These are phyloP conservation scores for Zosterops japonicus DNA, from an alignment of 2,113 vertebrate genomes.

Conservation along the genomic window DNA sequence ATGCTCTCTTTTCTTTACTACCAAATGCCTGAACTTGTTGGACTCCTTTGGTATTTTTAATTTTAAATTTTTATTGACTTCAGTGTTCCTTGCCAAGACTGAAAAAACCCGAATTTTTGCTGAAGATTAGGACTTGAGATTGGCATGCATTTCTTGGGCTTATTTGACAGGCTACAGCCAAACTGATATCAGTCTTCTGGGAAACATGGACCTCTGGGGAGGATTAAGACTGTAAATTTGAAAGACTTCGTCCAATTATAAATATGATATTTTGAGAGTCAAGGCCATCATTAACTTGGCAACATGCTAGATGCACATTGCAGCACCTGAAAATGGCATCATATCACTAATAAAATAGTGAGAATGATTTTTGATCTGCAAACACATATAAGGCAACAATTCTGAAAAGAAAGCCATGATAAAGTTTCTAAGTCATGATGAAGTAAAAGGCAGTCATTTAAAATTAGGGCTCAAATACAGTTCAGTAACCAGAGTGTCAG, in stretches of 20 bases:
- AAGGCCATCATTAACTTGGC: background rate
- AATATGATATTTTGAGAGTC: background rate
- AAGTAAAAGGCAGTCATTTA: background rate
- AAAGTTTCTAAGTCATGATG: background rate
- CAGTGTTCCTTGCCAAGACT: background rate
- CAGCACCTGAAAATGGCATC: background rate
- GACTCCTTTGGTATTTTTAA: background rate
- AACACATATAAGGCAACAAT: background rate
- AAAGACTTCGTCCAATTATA: background rate
- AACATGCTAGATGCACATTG: background rate
- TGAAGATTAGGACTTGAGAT: background rate
- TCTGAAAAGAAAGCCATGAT: background rate
- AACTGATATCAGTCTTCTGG: background rate
- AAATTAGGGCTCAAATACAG: conserved; percentile 24
- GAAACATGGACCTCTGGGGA: background rate
- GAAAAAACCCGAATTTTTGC: background rate
- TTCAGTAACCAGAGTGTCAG: background rate
- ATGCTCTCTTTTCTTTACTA: background rate
- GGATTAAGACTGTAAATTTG: background rate
- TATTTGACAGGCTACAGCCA: background rate
- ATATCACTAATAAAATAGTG: background rate
- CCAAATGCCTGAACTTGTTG: background rate
- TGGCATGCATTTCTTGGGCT: background rate
- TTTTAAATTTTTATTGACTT: background rate
- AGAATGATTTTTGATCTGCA: background rate